Evolutionary conservation across 2,888 invertebrate genomes (phyloP).

Genomic region (Stenodema calcarata): DNA sequence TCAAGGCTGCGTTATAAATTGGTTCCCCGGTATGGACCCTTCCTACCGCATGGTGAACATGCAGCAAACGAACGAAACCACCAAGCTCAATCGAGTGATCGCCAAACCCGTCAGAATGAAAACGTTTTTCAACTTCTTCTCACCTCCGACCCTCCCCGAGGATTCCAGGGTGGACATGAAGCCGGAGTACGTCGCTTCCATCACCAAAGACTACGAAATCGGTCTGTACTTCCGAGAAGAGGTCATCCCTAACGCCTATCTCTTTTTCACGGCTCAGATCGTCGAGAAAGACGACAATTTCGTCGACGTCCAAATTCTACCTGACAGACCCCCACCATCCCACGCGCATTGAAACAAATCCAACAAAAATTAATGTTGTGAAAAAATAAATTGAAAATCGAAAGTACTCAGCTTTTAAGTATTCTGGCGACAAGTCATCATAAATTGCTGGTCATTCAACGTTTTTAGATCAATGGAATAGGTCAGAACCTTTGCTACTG

Average conservation of each 20-base stretch:
- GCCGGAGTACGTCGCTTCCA: slow-evolving; percentile 18
- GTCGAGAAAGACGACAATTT: slow-evolving; percentile 36
- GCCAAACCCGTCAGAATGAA: slow-evolving; percentile 39
- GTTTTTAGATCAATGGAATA: no score
- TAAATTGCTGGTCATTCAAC: no score
- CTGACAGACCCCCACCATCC: neutral
- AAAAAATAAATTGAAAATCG: neutral
- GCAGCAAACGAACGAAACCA: slow-evolving; percentile 13
- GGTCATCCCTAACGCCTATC: slow-evolving; percentile 33
- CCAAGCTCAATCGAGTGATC: slow-evolving; percentile 6
- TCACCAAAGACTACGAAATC: slow-evolving; percentile 29
- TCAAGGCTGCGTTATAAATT: slow-evolving; percentile 24
- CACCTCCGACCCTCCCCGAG: slow-evolving; percentile 12
- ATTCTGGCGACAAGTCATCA: no score
- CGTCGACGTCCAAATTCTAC: slow-evolving; percentile 28
- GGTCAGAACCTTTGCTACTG: no score
- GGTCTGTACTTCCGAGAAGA: slow-evolving; percentile 33
- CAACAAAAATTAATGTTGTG: neutral
- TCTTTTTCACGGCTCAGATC: slow-evolving; percentile 34
- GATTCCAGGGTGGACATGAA: slow-evolving; percentile 6
- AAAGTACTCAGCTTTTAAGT: no score
- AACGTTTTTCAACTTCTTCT: slow-evolving; percentile 40
- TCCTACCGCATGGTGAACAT: slow-evolving; percentile 34
- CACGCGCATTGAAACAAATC: neutral
- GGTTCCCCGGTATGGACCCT: slow-evolving; percentile 31